phyloP scores from a whole-genome alignment of 1,140 invertebrate genomes.

The Littorina saxatilis region DNA sequence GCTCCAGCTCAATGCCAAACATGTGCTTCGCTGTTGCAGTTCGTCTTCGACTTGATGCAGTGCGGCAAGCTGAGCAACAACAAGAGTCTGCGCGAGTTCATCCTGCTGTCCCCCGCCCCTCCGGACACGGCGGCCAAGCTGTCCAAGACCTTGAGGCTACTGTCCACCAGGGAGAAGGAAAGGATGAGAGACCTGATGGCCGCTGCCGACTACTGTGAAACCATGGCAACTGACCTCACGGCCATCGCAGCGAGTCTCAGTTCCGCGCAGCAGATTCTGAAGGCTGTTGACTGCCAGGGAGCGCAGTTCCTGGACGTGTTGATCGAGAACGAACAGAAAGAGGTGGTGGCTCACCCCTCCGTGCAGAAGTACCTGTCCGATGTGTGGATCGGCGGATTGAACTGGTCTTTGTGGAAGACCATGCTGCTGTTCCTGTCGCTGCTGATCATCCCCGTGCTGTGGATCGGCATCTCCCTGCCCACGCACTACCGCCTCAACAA shows the following conservation, averaged over 20 bases:
- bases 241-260: conserved; percentile 95
- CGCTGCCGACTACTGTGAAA: conserved; percentile 96
- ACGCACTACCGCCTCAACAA: conserved; percentile 95
- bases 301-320: conserved; percentile 97
- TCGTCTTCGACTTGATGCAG: conserved; percentile 99
- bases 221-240: conserved; percentile 96
- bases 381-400: conserved; percentile 88
- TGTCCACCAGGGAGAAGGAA: conserved; percentile 94
- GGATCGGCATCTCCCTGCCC: conserved; percentile 97
- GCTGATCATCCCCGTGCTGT: conserved; percentile 94
- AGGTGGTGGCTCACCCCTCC: conserved; percentile 82
- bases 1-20: too few species aligned
- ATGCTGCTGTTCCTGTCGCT: conserved; percentile 94
- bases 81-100: conserved; percentile 97
- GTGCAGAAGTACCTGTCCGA: conserved; percentile 86
- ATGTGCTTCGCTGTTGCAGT: conserved; percentile 82
- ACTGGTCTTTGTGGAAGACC: conserved; percentile 97
- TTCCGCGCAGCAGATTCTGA: conserved; percentile 81
- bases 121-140: conserved; percentile 98
- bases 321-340: conserved; percentile 99
- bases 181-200: conserved; percentile 95
- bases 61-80: conserved; percentile 98
- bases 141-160: conserved; percentile 86
- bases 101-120: conserved; percentile 96
- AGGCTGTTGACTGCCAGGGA: conserved; percentile 78